These are phyloP conservation scores for Amphipoea lucens DNA, from an alignment of 2,888 invertebrate genomes.

Conservation along the genomic window DNA sequence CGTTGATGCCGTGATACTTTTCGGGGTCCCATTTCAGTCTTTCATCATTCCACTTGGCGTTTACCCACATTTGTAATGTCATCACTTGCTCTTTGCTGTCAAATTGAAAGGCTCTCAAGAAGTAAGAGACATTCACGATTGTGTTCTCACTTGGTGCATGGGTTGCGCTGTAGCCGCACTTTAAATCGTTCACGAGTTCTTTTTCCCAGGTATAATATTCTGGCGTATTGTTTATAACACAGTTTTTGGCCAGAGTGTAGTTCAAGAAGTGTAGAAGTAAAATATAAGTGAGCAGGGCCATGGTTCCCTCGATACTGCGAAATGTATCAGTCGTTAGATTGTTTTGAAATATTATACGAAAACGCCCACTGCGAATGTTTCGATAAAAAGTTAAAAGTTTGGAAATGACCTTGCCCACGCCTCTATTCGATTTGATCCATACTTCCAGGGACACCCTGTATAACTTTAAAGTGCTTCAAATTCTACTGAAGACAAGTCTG, in stretches of 20 bases:
- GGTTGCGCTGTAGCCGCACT: background rate
- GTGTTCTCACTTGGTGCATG: slow-evolving; percentile 36
- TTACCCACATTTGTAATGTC: slow-evolving; percentile 56
- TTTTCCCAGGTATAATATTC: slow-evolving; percentile 61
- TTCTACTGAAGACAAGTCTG: slow-evolving; percentile 14
- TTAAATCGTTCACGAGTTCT: slow-evolving; percentile 51
- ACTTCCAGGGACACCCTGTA: too few species aligned
- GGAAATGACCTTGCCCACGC: too few species aligned
- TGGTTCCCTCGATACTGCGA: slow-evolving; percentile 43
- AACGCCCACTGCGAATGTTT: slow-evolving; percentile 35
- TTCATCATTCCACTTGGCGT: slow-evolving; percentile 65
- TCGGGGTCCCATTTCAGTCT: slow-evolving; percentile 72
- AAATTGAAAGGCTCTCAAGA: slow-evolving; percentile 69
- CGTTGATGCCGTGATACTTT: slow-evolving; percentile 65
- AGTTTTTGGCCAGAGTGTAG: slow-evolving; percentile 13
- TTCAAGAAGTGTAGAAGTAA: slow-evolving; percentile 33
- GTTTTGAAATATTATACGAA: slow-evolving; percentile 14
- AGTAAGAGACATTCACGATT: slow-evolving; percentile 58
- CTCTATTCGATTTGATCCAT: too few species aligned
- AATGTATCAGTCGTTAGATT: background rate
- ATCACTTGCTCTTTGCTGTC: slow-evolving; percentile 67
- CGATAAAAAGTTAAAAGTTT: background rate
- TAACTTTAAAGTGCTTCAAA: slow-evolving; percentile 41
- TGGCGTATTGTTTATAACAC: slow-evolving; percentile 25
- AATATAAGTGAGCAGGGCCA: slow-evolving; percentile 42